phyloP scores from a whole-genome alignment of 2,113 vertebrate species.

The Procapra przewalskii region DNA sequence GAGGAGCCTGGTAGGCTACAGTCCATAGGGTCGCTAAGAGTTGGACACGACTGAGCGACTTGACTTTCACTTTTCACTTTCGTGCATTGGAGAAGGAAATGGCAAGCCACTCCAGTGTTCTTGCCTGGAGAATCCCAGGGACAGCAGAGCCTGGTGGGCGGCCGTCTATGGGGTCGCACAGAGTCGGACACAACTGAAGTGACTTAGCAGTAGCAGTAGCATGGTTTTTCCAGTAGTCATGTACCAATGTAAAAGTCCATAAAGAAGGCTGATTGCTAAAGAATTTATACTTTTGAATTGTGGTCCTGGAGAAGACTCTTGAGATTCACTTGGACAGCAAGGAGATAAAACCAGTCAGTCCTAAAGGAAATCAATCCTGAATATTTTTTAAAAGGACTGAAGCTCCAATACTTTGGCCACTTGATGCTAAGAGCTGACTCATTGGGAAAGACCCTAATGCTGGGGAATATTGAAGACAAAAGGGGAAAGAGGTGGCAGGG shows the following conservation, averaged over 20 bases:
- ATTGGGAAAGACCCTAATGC: not conserved
- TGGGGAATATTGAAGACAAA: not conserved
- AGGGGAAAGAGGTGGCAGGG: not conserved
- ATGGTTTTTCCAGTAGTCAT: not conserved
- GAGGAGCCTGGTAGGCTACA: too few relatives aligned
- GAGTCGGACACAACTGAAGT: too few relatives aligned
- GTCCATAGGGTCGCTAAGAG: too few relatives aligned
- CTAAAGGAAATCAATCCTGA: not conserved
- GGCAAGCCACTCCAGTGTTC: too few relatives aligned
- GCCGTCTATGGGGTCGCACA: too few relatives aligned
- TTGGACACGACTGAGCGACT: too few relatives aligned
- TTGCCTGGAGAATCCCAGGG: too few relatives aligned
- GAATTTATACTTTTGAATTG: not conserved
- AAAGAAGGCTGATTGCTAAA: not conserved
- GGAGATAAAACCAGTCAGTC: not conserved
- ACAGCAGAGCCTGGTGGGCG: too few relatives aligned
- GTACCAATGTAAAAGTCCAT: not conserved
- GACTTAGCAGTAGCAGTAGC: too few relatives aligned
- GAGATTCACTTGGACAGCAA: not conserved
- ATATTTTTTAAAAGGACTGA: not conserved
- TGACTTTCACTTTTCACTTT: too few relatives aligned
- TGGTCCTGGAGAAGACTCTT: not conserved
- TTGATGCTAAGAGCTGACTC: not conserved
- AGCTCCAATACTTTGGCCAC: not conserved
- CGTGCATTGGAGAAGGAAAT: too few relatives aligned